Conservation (phyloP, 1,140 invertebrate species). For the Diploscapter pachys region DNA sequence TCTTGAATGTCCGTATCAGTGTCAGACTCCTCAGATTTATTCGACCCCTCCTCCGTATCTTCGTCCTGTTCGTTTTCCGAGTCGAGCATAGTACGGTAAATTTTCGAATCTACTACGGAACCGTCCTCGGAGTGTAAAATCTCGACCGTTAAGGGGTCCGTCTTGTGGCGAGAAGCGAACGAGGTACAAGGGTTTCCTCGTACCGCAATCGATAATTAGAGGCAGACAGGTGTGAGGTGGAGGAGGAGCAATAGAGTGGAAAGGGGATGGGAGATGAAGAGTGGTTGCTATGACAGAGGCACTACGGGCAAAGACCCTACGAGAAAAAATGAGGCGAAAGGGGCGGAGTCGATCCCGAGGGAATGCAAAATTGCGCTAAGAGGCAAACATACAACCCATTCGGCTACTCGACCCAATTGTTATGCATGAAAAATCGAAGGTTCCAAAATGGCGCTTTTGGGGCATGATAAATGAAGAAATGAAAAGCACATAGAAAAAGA, state of each 20-base stretch:
- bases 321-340: not conserved
- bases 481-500: not conserved
- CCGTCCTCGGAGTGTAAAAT: too few relatives aligned
- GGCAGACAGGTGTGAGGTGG: too few relatives aligned
- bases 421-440: not conserved
- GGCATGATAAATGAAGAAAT: not conserved
- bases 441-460: not conserved
- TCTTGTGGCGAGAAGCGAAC: too few relatives aligned
- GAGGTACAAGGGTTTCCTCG: too few relatives aligned
- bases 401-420: not conserved
- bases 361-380: not conserved
- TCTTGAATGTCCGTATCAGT: conserved; percentile 12
- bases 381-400: not conserved
- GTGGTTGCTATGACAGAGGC: too few relatives aligned
- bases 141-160: too few relatives aligned
- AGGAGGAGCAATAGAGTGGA: too few relatives aligned
- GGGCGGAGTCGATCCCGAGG: not conserved
- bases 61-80: conserved; percentile 3
- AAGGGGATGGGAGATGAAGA: too few relatives aligned
- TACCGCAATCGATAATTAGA: too few relatives aligned
- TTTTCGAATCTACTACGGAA: not conserved
- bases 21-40: conserved; percentile 14
- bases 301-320: too few relatives aligned
- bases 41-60: conserved; percentile 21
- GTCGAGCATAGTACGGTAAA: not conserved